Base-by-base conservation (phyloP, 2,113 vertebrate genomes). In the Boleophthalmus pectinirostris region DNA sequence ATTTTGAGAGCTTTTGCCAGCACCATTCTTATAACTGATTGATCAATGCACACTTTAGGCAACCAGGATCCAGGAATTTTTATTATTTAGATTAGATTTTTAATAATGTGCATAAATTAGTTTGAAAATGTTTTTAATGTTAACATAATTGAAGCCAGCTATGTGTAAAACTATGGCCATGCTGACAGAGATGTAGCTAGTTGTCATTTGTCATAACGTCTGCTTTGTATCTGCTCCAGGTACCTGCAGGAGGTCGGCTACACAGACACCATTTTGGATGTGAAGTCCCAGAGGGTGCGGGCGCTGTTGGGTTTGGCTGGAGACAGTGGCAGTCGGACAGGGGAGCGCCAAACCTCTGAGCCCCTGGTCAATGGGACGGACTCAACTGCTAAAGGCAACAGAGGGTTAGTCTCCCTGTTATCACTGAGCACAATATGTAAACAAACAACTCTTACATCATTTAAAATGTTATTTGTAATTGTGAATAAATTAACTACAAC, bases 211-310 rank as follows among this genome's bases (percentile, higher is more conserved):
- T 58, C 23, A 1, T 5, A 23, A 18, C 3, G 20, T 21, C 20
- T n/a, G 18, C 51, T 54, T 1, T 21, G 51, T 54, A 10, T 43
- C 1, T 54, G 33, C 82, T 74, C 0, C 90, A 99, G 98, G 91
- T 99, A 99, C 83, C 94, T 99, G 0, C 98, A 99, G 91, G 98
- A 99, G 89, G 98, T 99, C 74, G 98, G 98, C 78, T 99, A 99
- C 87, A 98, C 98, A 0, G 98, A 99, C 89, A 98, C 98, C 0
- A 98, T 99, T 88, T 45, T 99, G 91, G 97, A 99, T 90, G 98
- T 99, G 45, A 99, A 98, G 87, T 97, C 98, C n/a, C 97, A 97
- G 91, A 92, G 96, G 68, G 97, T 99, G 35, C 91, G 94, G 79
- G 95, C 96, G 24, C 91, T 99, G 84, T 76, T 99, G 74, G 97